Percentiles rank a stretch among this genome's conserved stretches.
phyloP scores from a whole-genome alignment of 2,113 vertebrate genomes.

The Eolophus roseicapilla region DNA sequence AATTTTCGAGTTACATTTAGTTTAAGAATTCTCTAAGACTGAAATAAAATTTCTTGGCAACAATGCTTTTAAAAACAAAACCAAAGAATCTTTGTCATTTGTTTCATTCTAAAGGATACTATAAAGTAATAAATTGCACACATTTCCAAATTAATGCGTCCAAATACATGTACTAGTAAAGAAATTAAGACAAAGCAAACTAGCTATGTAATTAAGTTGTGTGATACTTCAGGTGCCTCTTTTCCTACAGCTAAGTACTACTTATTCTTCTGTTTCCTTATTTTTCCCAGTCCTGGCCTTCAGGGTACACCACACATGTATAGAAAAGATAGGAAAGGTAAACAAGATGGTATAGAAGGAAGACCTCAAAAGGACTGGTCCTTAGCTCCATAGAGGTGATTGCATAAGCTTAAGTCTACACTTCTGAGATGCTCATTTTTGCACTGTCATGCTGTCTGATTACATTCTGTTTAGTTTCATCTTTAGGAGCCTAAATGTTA shows the following conservation, averaged over 20 bases:
- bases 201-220: not conserved
- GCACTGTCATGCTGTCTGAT: not conserved
- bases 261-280: not conserved
- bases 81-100: not conserved
- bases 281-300: not conserved
- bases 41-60: not conserved
- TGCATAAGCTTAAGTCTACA: not conserved
- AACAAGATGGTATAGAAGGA: not conserved
- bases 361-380: not conserved
- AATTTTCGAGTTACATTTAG: not conserved
- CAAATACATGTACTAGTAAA: not conserved
- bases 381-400: not conserved
- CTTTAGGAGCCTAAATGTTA: not conserved
- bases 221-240: not conserved
- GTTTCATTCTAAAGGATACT: not conserved
- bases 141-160: not conserved
- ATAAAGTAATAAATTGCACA: not conserved
- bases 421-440: not conserved
- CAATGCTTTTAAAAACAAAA: not conserved
- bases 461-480: not conserved
- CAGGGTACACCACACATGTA: fast-evolving
- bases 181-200: not conserved
- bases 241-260: not conserved
- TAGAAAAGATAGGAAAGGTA: not conserved
- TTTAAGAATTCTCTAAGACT: not conserved